Conservation (phyloP, 1,140 invertebrate species). For the Melanaphis sacchari region DNA sequence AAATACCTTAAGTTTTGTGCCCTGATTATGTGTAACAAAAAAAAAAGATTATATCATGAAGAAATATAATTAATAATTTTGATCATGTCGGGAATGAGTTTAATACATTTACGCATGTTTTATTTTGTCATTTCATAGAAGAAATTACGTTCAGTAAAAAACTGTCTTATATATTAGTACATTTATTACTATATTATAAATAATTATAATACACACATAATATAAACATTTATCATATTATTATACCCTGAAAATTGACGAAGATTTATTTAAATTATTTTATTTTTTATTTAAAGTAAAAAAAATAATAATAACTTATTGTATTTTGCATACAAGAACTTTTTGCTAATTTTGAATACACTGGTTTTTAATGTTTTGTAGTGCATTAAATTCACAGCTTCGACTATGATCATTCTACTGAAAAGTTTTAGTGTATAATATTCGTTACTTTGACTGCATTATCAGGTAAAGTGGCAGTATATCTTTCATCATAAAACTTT, state of each 20-base stretch:
- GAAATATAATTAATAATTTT: neutral
- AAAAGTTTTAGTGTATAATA: neutral
- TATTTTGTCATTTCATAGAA: neutral
- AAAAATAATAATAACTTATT: too few relatives aligned
- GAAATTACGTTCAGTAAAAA: neutral
- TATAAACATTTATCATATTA: neutral
- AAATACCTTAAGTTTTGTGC: conserved; percentile 67
- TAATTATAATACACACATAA: neutral
- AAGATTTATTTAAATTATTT: neutral
- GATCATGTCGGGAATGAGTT: neutral
- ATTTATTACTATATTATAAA: neutral
- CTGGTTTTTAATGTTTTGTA: neutral
- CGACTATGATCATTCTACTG: neutral
- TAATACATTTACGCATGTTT: neutral
- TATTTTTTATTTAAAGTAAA: too few relatives aligned
- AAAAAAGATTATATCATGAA: neutral
- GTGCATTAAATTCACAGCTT: neutral
- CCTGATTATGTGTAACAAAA: conserved; percentile 64
- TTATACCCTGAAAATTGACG: neutral
- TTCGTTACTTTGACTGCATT: conserved; percentile 67
- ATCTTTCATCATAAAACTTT: conserved; percentile 77
- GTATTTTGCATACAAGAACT: neutral
- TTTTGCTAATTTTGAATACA: neutral
- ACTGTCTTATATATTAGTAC: neutral
- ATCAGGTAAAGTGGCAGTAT: conserved; percentile 75